Base-by-base conservation (phyloP, 2,888 invertebrate species). In the Epinotia nisella region DNA sequence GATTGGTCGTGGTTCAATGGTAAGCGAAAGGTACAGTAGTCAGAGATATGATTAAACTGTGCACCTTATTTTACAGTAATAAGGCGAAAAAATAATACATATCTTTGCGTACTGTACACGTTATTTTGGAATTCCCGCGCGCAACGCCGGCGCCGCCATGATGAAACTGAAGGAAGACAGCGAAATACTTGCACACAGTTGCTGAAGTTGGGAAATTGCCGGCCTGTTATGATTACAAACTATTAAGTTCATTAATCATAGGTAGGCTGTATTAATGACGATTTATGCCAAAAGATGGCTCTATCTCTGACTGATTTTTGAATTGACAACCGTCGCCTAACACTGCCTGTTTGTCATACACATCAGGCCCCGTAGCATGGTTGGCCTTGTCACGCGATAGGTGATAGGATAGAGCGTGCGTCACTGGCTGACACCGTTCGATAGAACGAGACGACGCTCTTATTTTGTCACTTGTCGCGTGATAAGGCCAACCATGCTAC, bases 61-160 rank as follows among this genome's bases (percentile, higher is more conserved):
- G 5, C 15, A 49, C 49, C n/a, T 49, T 49, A 49, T 49, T 49
- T n/a, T 7, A 5, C n/a, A n/a, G 49, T 49, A n/a, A 49, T 49
- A 49, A 49, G n/a, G 49, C 49, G 3, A 1, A 49, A 1, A 7
- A 49, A 7, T 15, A 1, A 49, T n/a, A 49, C 5, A 49, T 49
- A 49, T 49, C n/a, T 49, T n/a, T n/a, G 49, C 9, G 35, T 35
- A 49, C n/a, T 13, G n/a, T n/a, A 4, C 5, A 41, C 58, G 51
- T 71, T 49, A 41, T 53, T 71, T 59, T 39, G 71, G 65, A 53
- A 41, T 59, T 51, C 65, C 65, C 65, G n/a, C 4, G 59, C 49
- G 70, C 59, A 51, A 58, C 45, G 21, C 7, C 35, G 49, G 49
- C 49, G 41, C 13, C 58, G 70, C n/a, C 58, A 51, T 71, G 39